Percentiles rank a stretch among this genome's conserved stretches.
Evolutionary conservation across 2,113 vertebrate genomes (phyloP).

Genomic region (Tenrec ecaudatus): DNA sequence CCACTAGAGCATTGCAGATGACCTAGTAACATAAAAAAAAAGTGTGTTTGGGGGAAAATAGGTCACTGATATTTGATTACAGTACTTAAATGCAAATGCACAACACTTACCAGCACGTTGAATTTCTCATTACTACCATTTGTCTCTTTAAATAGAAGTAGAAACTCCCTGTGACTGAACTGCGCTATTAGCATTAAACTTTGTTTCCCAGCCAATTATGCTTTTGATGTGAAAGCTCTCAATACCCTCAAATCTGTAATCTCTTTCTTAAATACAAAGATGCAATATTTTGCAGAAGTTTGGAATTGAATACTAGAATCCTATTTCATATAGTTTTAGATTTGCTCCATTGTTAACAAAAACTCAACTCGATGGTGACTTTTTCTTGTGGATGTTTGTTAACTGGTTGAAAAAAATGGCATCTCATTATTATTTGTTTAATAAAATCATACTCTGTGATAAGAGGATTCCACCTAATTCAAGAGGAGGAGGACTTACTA

Average conservation of each 20-base stretch:
- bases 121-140: neutral
- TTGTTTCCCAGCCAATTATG: neutral
- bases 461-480: neutral
- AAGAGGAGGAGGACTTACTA: no score
- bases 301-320: neutral
- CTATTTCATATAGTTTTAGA: neutral
- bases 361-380: neutral
- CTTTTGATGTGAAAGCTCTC: neutral
- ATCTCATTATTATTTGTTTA: neutral
- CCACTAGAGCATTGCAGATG: neutral
- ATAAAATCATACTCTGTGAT: neutral
- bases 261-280: neutral
- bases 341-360: neutral
- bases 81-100: neutral
- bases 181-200: neutral
- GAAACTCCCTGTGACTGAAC: neutral
- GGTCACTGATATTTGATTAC: neutral
- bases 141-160: neutral
- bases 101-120: neutral
- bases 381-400: neutral
- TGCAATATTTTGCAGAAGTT: neutral
- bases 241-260: neutral
- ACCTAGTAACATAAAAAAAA: neutral
- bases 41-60: neutral
- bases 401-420: neutral